Base-by-base conservation (phyloP, 2,797 vertebrate genomes). In the Hephaestus fuliginosus region DNA sequence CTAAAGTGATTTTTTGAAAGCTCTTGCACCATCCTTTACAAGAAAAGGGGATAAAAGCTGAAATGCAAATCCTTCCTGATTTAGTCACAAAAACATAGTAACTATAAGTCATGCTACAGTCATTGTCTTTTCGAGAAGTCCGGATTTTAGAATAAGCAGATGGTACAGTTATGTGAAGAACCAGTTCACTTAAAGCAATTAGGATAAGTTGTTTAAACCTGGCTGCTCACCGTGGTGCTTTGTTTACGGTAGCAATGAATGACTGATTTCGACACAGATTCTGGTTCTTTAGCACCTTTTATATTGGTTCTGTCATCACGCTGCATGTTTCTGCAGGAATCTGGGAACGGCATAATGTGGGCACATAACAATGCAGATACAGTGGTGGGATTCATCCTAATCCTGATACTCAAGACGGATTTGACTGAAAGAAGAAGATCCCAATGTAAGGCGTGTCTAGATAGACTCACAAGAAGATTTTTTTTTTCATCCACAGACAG, bases 381-480 rank as follows among this genome's bases (percentile, higher is more conserved):
- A 55, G 28, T 6, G 3, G 60, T 60, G 61, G 61, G 76, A 81
- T 75, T 76, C 48, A 63, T 55, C 18, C 46, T 91, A 79, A 90
- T 88, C 87, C 68, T 51, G 48, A 81, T 14, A 20, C 75, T 79
- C 41, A 74, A 41, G 56, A 75, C 14, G 56, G 71, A 75, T 83
- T 74, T 88, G 33, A 83, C n/a, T 60, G 55, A 82, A 69, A 81
- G 43, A 58, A 71, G 58, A n/a, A 20, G 51, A 85, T 87, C 57
- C 77, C 75, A 84, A 80, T 53, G 28, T 62, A 28, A 87, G 57
- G 20, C 82, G 63, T 80, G 87, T 86, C 78, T 57, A 68, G 84
- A 88, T 75, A 2, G 51, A 80, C 49, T 81, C 68, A 46, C 10
- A 17, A 33, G 25, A 83, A 61, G 1, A 7, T 12, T 68, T 56